Evolutionary conservation across 1,140 invertebrate genomes (phyloP).

Genomic region (Popillia japonica): DNA sequence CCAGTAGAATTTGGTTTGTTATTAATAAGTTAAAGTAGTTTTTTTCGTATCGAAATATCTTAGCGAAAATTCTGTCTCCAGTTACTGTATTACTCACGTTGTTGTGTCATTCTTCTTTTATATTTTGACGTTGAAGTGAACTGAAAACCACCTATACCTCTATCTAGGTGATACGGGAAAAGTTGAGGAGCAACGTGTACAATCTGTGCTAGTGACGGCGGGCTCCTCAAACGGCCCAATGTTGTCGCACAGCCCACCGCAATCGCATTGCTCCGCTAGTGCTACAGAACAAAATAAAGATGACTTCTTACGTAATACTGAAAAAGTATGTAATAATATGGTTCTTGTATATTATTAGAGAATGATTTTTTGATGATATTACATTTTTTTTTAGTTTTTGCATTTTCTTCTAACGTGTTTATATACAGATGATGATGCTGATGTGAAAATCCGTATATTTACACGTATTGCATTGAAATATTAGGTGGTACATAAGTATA

Average conservation of each 20-base stretch:
- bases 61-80: conserved; percentile 28
- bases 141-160: conserved; percentile 17
- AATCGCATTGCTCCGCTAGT: conserved; percentile 44
- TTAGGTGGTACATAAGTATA: too few species aligned
- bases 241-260: conserved; percentile 55
- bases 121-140: neutral
- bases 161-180: conserved; percentile 48
- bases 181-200: conserved; percentile 50
- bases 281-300: conserved; percentile 48
- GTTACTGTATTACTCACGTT: conserved; percentile 26
- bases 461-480: too few species aligned
- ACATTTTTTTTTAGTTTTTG: neutral
- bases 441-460: too few species aligned
- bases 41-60: too few species aligned
- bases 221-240: conserved; percentile 58
- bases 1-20: too few species aligned
- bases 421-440: too few species aligned
- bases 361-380: too few species aligned
- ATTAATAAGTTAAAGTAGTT: too few species aligned
- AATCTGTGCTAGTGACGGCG: conserved; percentile 58
- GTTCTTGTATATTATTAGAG: conserved; percentile 18
- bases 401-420: neutral
- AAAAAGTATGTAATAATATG: conserved; percentile 53
- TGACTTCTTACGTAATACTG: conserved; percentile 52
- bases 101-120: neutral